A percentile compares a stretch with the other conserved stretches of the same genome.
phyloP scores from a whole-genome alignment of 2,797 vertebrate genomes.

The Falco rusticolus region DNA sequence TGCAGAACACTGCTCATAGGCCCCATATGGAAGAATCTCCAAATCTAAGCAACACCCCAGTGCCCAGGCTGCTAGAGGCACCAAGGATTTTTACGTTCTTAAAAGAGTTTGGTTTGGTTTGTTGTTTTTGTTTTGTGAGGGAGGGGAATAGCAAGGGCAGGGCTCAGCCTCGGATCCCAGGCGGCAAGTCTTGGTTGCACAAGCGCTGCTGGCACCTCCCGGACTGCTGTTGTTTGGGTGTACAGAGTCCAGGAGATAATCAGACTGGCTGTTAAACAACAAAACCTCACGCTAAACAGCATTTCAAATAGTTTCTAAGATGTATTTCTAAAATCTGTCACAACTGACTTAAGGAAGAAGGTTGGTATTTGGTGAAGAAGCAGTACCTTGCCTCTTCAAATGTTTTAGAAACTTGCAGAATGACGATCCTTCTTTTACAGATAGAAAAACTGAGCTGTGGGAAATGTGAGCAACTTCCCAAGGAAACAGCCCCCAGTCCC shows the following conservation, averaged over 20 bases:
- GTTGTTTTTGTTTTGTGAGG: not conserved
- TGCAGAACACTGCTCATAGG: not conserved
- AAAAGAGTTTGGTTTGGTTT: not conserved
- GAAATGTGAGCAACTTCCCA: not conserved
- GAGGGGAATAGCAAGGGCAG: not conserved
- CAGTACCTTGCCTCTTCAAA: not conserved
- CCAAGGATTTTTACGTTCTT: not conserved
- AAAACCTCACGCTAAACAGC: not conserved
- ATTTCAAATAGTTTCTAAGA: not conserved
- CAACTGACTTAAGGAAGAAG: not conserved
- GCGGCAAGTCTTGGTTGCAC: not conserved
- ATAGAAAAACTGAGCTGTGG: fast-evolving
- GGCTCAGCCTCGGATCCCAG: not conserved
- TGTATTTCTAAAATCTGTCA: not conserved
- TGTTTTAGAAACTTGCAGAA: not conserved
- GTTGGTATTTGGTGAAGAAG: not conserved
- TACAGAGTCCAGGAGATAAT: too few species aligned
- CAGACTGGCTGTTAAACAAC: too few species aligned
- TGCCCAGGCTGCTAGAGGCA: not conserved
- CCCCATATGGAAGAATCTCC: not conserved
- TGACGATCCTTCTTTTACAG: not conserved
- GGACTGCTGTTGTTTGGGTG: not conserved
- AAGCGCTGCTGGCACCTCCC: not conserved
- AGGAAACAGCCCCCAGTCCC: not conserved
- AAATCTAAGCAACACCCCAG: fast-evolving